These are phyloP conservation scores for Magallana ariakensis DNA, from an alignment of 1,140 invertebrate species.

Conservation along the genomic window DNA sequence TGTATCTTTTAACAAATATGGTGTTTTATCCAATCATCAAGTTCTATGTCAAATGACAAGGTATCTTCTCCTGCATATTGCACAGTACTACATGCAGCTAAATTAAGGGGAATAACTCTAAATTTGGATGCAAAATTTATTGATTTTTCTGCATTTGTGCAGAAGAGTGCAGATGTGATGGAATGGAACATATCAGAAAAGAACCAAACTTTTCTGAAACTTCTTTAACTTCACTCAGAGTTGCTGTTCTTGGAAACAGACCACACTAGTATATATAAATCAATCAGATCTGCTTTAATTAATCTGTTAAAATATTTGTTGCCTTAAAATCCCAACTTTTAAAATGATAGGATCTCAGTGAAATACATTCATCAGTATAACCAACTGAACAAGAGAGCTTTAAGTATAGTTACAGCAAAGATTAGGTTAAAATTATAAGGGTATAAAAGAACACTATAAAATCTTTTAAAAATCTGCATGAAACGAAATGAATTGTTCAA, in stretches of 20 bases:
- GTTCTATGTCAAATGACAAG: background rate
- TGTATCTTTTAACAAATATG: conserved; percentile 7
- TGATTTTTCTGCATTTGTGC: conserved; percentile 55
- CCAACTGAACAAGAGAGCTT: background rate
- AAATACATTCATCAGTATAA: too few relatives aligned
- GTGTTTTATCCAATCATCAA: background rate
- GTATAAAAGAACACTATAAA: background rate
- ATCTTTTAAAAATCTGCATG: background rate
- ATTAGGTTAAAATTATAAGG: background rate
- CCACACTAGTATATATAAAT: background rate
- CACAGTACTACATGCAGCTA: conserved; percentile 23
- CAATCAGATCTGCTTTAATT: background rate
- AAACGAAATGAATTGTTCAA: background rate
- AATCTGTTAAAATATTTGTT: background rate
- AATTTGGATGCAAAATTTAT: conserved; percentile 55
- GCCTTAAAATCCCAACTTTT: conserved; percentile 4
- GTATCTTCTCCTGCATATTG: background rate
- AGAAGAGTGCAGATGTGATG: conserved; percentile 4
- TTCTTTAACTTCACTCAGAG: conserved; percentile 28
- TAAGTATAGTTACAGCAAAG: background rate
- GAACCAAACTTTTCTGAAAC: background rate
- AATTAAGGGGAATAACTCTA: conserved; percentile 61
- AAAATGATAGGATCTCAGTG: background rate
- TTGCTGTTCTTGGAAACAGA: conserved; percentile 37
- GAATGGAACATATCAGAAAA: conserved; percentile 7